A percentile compares a stretch with the other conserved stretches of the same genome.
Evolutionary conservation across 2,113 vertebrate species (phyloP).

Genomic region (Brachyhypopomus occidentalis): DNA sequence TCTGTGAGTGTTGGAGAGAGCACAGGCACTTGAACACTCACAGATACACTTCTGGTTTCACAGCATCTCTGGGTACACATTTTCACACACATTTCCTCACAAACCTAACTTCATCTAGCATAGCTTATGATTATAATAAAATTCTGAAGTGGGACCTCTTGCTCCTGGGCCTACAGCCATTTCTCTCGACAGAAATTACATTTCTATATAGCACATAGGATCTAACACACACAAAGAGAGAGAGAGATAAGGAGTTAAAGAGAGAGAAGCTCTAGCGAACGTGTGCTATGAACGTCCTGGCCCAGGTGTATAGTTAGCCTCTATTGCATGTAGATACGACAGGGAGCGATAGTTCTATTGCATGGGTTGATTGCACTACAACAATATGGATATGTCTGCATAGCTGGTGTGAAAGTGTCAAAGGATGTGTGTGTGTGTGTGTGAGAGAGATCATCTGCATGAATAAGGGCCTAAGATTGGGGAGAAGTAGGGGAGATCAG

Average conservation of each 20-base stretch:
- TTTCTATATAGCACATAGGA: neutral
- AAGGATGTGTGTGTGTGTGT: neutral
- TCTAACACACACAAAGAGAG: neutral
- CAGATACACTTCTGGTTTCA: neutral
- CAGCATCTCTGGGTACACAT: neutral
- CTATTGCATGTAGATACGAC: constrained; percentile 6
- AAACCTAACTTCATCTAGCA: no score
- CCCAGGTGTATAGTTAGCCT: constrained; percentile 25
- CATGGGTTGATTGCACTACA: neutral
- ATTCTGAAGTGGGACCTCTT: no score
- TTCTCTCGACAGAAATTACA: neutral
- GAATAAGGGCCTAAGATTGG: constrained; percentile 63
- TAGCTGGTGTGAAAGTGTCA: neutral
- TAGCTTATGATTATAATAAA: no score
- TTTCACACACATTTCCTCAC: no score
- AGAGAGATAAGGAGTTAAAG: neutral
- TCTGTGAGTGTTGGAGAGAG: no score
- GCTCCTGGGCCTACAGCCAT: neutral
- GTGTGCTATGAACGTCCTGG: neutral
- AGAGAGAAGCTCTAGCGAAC: neutral
- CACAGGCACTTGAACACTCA: no score
- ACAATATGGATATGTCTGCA: neutral
- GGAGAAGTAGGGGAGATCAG: constrained; percentile 57
- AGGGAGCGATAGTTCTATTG: neutral
- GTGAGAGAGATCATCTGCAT: constrained; percentile 39